Evolutionary conservation across 2,797 vertebrate species (phyloP).

Genomic region (Melanotaenia nigrans): DNA sequence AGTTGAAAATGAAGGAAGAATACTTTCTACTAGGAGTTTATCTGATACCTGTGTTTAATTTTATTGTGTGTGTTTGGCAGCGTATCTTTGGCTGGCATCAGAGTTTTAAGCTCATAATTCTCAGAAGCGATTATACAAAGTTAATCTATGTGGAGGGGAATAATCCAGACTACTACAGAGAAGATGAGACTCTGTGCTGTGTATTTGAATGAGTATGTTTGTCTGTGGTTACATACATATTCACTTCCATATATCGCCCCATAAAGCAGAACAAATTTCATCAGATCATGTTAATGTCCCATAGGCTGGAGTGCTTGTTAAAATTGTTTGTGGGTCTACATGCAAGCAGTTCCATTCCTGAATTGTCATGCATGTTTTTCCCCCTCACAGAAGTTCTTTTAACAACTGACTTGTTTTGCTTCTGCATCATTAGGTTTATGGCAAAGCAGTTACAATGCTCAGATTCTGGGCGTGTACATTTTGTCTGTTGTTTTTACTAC

Average conservation of each 20-base stretch:
- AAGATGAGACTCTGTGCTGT: conserved; percentile 26
- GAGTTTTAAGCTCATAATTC: conserved; percentile 60
- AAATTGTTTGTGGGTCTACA: conserved; percentile 43
- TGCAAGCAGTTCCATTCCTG: background rate
- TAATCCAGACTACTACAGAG: conserved; percentile 66
- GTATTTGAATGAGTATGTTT: conserved; percentile 15
- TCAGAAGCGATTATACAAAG: conserved; percentile 71
- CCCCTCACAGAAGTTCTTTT: conserved; percentile 40
- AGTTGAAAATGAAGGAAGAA: background rate
- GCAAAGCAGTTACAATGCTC: conserved; percentile 13
- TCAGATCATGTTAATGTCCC: conserved; percentile 53
- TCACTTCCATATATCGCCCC: conserved; percentile 43
- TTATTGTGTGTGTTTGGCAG: conserved; percentile 29
- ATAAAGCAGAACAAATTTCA: conserved; percentile 56
- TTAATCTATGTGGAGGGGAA: conserved; percentile 72
- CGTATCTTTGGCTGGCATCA: conserved; percentile 29
- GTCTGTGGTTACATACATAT: conserved; percentile 31
- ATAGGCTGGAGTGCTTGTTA: conserved; percentile 59
- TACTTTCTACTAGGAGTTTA: conserved; percentile 24
- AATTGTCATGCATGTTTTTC: conserved; percentile 39
- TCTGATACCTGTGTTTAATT: conserved; percentile 40
- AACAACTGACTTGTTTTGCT: conserved; percentile 36
- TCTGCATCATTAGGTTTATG: conserved; percentile 45
- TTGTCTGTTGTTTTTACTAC: conserved; percentile 29
- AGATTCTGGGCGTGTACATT: conserved; percentile 21